phyloP scores from a whole-genome alignment of 2,797 vertebrate genomes.

The Oreonectes daqikongensis region DNA sequence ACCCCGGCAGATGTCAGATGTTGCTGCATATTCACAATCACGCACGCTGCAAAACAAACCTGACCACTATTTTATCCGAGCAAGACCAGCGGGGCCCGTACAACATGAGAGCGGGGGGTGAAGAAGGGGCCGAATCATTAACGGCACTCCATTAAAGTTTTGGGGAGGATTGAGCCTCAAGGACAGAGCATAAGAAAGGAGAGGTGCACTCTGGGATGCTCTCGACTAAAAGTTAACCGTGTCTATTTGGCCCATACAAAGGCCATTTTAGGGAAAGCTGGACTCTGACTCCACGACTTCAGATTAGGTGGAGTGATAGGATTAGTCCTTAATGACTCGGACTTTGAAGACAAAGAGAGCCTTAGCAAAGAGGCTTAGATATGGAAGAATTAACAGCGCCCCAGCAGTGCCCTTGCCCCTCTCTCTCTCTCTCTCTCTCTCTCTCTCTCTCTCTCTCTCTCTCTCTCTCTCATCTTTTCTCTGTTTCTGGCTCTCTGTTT shows the following conservation, averaged over 20 bases:
- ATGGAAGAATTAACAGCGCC: slow-evolving; percentile 99
- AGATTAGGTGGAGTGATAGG: slow-evolving; percentile 99
- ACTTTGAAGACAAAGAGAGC: slow-evolving; percentile 99
- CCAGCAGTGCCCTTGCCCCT: slow-evolving; percentile 77
- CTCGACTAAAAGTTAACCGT: slow-evolving; percentile 78
- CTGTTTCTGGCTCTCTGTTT: slow-evolving; percentile 31
- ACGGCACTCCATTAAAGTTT: slow-evolving; percentile 85
- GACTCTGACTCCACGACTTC: slow-evolving; percentile 89
- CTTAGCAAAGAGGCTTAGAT: slow-evolving; percentile 99
- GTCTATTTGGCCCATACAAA: slow-evolving; percentile 86
- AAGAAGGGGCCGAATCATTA: slow-evolving; percentile 84
- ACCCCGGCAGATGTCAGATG: slow-evolving; percentile 74
- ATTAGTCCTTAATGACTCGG: slow-evolving; percentile 99
- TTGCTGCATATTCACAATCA: slow-evolving; percentile 75
- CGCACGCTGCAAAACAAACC: slow-evolving; percentile 84
- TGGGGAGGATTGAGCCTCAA: slow-evolving; percentile 47
- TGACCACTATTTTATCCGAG: slow-evolving; percentile 72
- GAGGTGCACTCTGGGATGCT: slow-evolving; percentile 75
- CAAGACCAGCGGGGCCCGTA: slow-evolving; percentile 65
- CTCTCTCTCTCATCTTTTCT: slow-evolving; percentile 42
- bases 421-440: slow-evolving; percentile 36
- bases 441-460: slow-evolving; percentile 32
- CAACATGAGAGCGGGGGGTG: background rate
- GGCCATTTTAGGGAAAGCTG: slow-evolving; percentile 80
- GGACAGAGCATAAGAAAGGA: slow-evolving; percentile 29